A percentile compares a stretch with the other conserved stretches of the same genome.
Conservation (phyloP, 2,888 invertebrate genomes). For the Thera obeliscata region DNA sequence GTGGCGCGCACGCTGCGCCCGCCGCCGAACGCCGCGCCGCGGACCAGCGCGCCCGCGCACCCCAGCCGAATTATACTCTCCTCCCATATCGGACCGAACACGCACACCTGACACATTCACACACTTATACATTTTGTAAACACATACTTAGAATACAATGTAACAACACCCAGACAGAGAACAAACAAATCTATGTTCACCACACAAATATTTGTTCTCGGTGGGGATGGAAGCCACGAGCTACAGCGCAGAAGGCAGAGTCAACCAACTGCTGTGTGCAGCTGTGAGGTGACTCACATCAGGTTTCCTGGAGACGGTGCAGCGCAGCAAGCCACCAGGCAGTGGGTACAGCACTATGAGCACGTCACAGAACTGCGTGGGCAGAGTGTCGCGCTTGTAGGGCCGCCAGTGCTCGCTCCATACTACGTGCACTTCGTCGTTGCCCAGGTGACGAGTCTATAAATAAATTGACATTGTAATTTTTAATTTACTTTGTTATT, state of each 20-base stretch:
- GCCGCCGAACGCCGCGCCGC: conserved; percentile 94
- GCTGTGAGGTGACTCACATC: conserved; percentile 84
- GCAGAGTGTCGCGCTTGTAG: conserved; percentile 97
- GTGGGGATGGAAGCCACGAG: too few species aligned
- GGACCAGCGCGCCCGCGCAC: conserved; percentile 91
- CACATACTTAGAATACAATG: too few species aligned
- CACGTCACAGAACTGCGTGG: conserved; percentile 99
- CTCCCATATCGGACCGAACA: conserved; percentile 97
- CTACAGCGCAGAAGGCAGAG: too few species aligned
- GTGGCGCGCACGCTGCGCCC: conserved; percentile 96
- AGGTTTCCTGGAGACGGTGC: conserved; percentile 94
- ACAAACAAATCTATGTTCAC: too few species aligned
- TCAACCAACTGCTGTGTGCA: too few species aligned
- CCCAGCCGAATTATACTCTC: conserved; percentile 88
- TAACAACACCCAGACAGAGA: too few species aligned
- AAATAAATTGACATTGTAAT: not conserved
- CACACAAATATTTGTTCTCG: too few species aligned
- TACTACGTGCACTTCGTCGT: conserved; percentile 99
- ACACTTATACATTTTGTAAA: too few species aligned
- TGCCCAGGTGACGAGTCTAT: conserved; percentile 96
- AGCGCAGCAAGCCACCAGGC: conserved; percentile 92
- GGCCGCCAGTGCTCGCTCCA: conserved; percentile 99
- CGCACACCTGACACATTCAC: conserved; percentile 86
- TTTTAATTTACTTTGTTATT: too few species aligned
- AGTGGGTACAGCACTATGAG: conserved; percentile 98